Evolutionary conservation across 2,888 invertebrate species (phyloP).

Genomic region (Plutella xylostella): DNA sequence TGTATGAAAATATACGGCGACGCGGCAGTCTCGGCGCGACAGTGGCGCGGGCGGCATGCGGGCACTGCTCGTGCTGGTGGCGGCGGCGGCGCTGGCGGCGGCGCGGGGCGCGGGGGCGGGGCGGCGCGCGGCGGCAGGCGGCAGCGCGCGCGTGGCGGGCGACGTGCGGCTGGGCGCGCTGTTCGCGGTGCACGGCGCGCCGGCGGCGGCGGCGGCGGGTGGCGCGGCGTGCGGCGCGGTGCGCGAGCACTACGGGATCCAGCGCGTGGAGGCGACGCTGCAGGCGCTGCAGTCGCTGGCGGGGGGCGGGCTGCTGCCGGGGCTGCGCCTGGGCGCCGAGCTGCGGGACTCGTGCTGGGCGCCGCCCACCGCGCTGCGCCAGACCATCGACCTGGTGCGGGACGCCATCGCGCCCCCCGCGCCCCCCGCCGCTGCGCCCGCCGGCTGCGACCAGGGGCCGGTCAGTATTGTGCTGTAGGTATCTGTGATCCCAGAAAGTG

Average conservation of each 20-base stretch:
- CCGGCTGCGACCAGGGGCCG: constrained; percentile 1
- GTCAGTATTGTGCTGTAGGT: neutral
- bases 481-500: too few species aligned
- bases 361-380: constrained; percentile 81
- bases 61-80: constrained; percentile 22
- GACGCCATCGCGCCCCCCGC: constrained; percentile 68
- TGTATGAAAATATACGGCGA: too few species aligned
- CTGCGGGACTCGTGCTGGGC: constrained; percentile 87
- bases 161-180: constrained; percentile 71
- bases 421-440: constrained; percentile 15
- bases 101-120: constrained; percentile 24
- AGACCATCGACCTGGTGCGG: constrained; percentile 80
- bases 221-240: constrained; percentile 45
- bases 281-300: constrained; percentile 75
- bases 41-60: neutral
- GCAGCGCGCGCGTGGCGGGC: constrained; percentile 29
- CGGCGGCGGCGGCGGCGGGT: constrained; percentile 25
- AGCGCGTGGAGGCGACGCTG: constrained; percentile 75
- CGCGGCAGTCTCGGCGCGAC: neutral
- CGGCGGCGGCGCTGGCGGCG: constrained; percentile 38
- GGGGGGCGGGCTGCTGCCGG: constrained; percentile 67
- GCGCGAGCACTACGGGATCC: constrained; percentile 81
- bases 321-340: constrained; percentile 72
- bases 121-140: constrained; percentile 69
- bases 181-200: constrained; percentile 69